These are phyloP conservation scores for Galeopterus variegatus DNA, from an alignment of 2,113 vertebrate species.

Conservation along the genomic window DNA sequence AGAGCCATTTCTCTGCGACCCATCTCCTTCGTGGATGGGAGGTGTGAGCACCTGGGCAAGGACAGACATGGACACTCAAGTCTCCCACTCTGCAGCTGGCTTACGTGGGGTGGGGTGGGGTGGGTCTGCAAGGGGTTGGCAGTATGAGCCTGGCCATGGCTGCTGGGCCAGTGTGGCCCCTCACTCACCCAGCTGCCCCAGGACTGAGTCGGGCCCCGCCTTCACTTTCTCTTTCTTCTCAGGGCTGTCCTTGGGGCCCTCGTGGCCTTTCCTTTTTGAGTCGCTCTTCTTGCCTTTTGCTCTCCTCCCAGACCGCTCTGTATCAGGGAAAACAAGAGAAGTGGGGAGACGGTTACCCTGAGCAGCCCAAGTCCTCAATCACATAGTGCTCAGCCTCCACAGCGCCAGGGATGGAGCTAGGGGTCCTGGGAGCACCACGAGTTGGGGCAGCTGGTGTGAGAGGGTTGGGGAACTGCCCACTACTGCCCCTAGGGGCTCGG, in stretches of 20 bases:
- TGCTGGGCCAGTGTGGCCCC: not conserved
- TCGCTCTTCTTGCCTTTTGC: constrained; percentile 94
- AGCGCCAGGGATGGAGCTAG: not conserved
- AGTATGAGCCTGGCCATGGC: not conserved
- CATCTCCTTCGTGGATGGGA: not conserved
- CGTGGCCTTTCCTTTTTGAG: constrained; percentile 93
- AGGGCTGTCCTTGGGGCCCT: constrained; percentile 93
- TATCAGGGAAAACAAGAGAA: constrained; percentile 77
- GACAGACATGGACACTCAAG: not conserved
- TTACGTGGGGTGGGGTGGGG: not conserved
- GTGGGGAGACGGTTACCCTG: not conserved
- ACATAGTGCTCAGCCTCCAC: not conserved
- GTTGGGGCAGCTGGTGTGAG: not conserved
- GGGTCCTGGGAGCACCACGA: too few relatives aligned
- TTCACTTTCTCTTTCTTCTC: constrained; percentile 97
- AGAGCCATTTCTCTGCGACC: not conserved
- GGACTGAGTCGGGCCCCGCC: constrained; percentile 93
- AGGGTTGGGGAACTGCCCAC: too few relatives aligned
- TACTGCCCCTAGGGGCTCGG: not conserved
- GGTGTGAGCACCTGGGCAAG: not conserved
- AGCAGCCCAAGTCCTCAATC: not conserved
- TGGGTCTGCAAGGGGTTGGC: not conserved
- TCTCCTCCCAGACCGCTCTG: constrained; percentile 94
- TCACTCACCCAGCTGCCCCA: constrained; percentile 96
- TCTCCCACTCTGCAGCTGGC: not conserved